These are phyloP conservation scores for Cryptotermes secundus DNA, from an alignment of 1,140 invertebrate genomes.

Conservation along the genomic window DNA sequence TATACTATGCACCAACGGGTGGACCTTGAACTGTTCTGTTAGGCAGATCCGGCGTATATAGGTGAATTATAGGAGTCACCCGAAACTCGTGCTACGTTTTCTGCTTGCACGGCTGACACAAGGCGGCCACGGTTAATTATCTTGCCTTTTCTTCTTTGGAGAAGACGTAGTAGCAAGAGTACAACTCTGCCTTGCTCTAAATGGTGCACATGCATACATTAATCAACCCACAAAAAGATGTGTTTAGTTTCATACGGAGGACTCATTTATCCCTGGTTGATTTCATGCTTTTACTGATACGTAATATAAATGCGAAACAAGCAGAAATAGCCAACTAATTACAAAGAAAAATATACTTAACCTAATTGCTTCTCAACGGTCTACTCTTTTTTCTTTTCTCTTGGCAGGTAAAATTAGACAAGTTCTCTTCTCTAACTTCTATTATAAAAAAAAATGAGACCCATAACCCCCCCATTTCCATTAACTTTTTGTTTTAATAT, in stretches of 20 bases:
- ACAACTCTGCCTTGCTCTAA: not conserved
- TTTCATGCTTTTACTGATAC: not conserved
- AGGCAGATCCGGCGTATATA: no score
- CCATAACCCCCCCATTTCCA: conserved; percentile 26
- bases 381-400: not conserved
- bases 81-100: no score
- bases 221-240: conserved; percentile 10
- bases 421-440: conserved; percentile 25
- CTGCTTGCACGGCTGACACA: no score
- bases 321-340: conserved; percentile 2
- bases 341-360: not conserved
- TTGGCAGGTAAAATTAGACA: conserved; percentile 34
- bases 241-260: not conserved
- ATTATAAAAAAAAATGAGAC: conserved; percentile 30
- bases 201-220: not conserved
- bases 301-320: conserved; percentile 10
- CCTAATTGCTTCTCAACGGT: not conserved
- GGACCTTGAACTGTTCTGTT: no score
- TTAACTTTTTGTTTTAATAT: conserved; percentile 23
- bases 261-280: not conserved
- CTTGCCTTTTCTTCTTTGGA: no score
- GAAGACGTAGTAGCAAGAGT: not conserved
- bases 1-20: no score
- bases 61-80: no score
- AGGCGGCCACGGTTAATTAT: no score